These are phyloP conservation scores for Cosmopolites sordidus DNA, from an alignment of 2,888 invertebrate species.

Conservation along the genomic window DNA sequence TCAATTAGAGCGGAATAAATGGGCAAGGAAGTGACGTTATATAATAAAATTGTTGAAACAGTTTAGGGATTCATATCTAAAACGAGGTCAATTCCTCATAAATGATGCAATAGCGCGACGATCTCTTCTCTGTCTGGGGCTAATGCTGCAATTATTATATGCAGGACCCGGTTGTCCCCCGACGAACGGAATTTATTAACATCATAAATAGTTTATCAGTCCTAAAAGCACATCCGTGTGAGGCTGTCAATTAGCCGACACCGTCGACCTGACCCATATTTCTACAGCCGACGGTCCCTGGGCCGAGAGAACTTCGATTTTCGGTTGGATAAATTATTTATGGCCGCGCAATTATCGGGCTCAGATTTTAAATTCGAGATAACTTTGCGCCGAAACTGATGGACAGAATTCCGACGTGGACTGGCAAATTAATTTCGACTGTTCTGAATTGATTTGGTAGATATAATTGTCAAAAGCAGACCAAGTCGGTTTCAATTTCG, in stretches of 20 bases:
- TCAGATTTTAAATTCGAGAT: neutral
- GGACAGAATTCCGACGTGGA: no score
- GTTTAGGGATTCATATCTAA: no score
- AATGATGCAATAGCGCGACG: neutral
- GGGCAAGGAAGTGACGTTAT: no score
- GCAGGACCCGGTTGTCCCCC: conserved; percentile 11
- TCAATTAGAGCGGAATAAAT: no score
- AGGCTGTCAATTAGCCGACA: conserved; percentile 21
- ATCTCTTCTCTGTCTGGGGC: conserved; percentile 1
- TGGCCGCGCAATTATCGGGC: neutral
- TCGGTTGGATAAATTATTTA: neutral
- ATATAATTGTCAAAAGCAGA: no score
- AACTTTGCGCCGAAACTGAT: no score
- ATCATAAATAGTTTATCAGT: conserved; percentile 24
- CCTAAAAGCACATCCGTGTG: conserved; percentile 27
- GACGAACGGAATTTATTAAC: conserved; percentile 15
- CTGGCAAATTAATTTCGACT: no score
- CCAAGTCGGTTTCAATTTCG: no score
- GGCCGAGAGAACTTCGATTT: neutral
- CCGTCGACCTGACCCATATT: conserved; percentile 18
- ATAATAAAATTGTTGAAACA: no score
- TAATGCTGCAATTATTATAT: conserved; percentile 21
- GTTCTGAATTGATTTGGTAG: no score
- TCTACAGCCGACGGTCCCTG: neutral
- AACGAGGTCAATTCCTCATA: neutral